Evolutionary conservation across 2,888 invertebrate species (phyloP), one percentile per base, ranked within the genome.

Genomic region (Nowickia ferox): DNA sequence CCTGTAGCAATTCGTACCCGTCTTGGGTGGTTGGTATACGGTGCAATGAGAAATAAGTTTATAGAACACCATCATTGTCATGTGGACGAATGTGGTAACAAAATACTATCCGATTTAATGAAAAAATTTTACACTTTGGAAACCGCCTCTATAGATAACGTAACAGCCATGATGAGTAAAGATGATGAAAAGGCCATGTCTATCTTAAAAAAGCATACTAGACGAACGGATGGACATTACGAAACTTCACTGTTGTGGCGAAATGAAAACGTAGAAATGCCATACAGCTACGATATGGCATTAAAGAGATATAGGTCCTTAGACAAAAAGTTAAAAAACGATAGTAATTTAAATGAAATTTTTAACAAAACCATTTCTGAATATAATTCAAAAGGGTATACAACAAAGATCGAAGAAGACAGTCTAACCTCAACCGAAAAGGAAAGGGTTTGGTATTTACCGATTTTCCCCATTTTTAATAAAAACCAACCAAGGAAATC

Each of bases 141-240:
- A 9, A 74, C 40, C 40, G 38, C 48, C 1, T 61, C 51, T 40
- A 74, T 74, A 51, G 44, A 1, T 48, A 6, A 3, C 13, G 22
- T 0, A 40, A n/a, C 0, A 4, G 13, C 51, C 19, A 0, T 63
- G 5, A 0, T 74, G 6, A 30, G 59, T 9, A 81, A 68, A 61
- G 68, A 81, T 22, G 75, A 81, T 11, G 53, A 81, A n/a, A 75
- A 46, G 15, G 74, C 81, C 22, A 42, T 53, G 4, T 11, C 61
- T 38, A 30, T 51, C 30, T 38, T 75, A 69, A 22, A 63, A n/a
- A 75, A 75, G 17, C 61, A 68, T 38, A 75, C 81, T 1, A 80
- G 15, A 48, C 72, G 53, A 2, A 19, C n/a, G 2, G 40, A 71
- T 38, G 65, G 72, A 1, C 57, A 65, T 15, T 72, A 72, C 57